A percentile compares a stretch with the other conserved stretches of the same genome.
phyloP scores from a whole-genome alignment of 2,113 vertebrate genomes.

The Dunckerocampus dactyliophorus region DNA sequence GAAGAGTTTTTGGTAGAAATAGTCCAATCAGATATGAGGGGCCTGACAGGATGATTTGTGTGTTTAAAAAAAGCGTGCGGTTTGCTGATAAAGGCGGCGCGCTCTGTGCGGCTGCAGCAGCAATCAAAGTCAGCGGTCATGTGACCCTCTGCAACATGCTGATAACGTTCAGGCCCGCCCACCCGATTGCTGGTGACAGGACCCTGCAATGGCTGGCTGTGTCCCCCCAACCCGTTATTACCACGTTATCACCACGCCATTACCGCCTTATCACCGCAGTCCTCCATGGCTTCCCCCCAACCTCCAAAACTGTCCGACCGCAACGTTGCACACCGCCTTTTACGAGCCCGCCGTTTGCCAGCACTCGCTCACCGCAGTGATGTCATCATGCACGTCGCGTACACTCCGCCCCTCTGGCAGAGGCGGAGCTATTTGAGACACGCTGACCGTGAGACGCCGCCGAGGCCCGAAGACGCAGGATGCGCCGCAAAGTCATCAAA shows the following conservation, averaged over 20 bases:
- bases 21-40: not conserved
- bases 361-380: not conserved
- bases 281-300: slow-evolving; percentile 13
- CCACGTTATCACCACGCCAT: slow-evolving; percentile 25
- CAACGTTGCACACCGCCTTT: not conserved
- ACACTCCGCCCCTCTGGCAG: not conserved
- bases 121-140: slow-evolving; percentile 38
- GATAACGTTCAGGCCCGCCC: slow-evolving; percentile 56
- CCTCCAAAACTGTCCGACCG: not conserved
- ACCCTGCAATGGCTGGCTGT: slow-evolving; percentile 15
- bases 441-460: not conserved
- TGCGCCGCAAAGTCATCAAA: no score
- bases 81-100: slow-evolving; percentile 35
- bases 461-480: not conserved
- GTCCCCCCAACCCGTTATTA: slow-evolving; percentile 40
- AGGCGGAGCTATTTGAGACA: not conserved
- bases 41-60: slow-evolving; percentile 1
- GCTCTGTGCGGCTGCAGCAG: slow-evolving; percentile 18
- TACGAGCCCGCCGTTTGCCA: not conserved
- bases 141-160: slow-evolving; percentile 50
- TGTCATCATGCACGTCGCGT: not conserved
- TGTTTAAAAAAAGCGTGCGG: slow-evolving; percentile 2
- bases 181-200: slow-evolving; percentile 12
- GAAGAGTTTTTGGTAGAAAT: slow-evolving; percentile 50
- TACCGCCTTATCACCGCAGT: slow-evolving; percentile 43